phyloP scores from a whole-genome alignment of 2,888 invertebrate genomes.

The Myopa testacea region DNA sequence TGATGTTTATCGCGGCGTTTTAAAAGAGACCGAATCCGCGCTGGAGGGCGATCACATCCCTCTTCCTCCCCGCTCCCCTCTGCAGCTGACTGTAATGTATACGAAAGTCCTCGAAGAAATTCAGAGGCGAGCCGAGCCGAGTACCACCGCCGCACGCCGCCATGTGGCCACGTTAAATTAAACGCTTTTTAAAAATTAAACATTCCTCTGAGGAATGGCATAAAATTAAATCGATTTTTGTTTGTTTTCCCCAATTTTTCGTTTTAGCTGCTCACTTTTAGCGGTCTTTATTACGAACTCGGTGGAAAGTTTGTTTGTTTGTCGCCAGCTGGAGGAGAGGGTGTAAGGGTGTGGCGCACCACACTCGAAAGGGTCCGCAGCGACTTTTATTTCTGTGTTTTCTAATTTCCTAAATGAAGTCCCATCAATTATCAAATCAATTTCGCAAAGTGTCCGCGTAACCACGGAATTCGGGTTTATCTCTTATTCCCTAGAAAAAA shows the following conservation, averaged over 20 bases:
- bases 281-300: background rate
- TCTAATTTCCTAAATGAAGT: constrained; percentile 45
- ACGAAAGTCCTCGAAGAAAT: constrained; percentile 20
- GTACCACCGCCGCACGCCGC: constrained; percentile 41
- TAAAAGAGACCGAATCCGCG: background rate
- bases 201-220: constrained; percentile 55
- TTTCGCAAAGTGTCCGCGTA: constrained; percentile 8
- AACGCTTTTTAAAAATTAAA: constrained; percentile 62
- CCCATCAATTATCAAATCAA: constrained; percentile 37
- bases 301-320: constrained; percentile 4
- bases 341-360: background rate
- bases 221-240: constrained; percentile 64
- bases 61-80: background rate
- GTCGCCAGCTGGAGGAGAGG: background rate
- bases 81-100: constrained; percentile 32
- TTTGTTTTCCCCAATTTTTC: constrained; percentile 20
- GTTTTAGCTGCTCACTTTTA: background rate
- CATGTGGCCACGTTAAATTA: constrained; percentile 53
- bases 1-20: background rate
- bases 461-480: background rate
- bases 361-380: background rate
- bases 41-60: background rate
- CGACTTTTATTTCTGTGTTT: constrained; percentile 32
- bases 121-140: constrained; percentile 44
- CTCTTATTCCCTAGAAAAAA: background rate